Conservation (phyloP, 92 coral and sea anemone genomes). For the Umimayanthus kanabou region DNA sequence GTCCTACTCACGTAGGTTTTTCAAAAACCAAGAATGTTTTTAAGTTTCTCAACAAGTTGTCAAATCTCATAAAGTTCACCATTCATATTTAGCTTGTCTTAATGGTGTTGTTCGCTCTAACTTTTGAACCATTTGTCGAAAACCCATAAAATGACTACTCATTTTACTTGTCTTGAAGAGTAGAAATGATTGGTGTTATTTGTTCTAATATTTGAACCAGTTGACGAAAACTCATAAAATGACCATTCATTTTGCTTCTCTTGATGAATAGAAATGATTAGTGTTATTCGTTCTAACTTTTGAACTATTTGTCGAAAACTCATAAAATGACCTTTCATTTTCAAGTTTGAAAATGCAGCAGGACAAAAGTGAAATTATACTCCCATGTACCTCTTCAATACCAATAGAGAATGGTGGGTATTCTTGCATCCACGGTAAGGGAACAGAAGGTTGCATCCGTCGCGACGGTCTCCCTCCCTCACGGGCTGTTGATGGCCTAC, state of each 20-base stretch:
- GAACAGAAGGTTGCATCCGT: conserved; percentile 30
- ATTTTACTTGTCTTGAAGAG: not conserved
- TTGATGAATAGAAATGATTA: no score
- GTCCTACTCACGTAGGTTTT: not conserved
- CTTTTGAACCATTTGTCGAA: not conserved
- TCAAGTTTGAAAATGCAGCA: conserved; percentile 7
- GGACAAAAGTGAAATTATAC: not conserved
- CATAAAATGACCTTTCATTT: not conserved
- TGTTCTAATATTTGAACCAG: not conserved
- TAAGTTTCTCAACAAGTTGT: not conserved
- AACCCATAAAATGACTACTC: not conserved
- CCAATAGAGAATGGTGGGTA: conserved; percentile 73
- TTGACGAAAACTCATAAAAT: not conserved
- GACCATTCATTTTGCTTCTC: not conserved
- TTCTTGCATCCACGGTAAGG: conserved; percentile 55
- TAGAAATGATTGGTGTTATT: not conserved
- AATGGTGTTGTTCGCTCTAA: not conserved
- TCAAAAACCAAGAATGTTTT: not conserved
- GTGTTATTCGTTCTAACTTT: not conserved
- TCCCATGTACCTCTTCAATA: conserved; percentile 78
- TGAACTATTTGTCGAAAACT: not conserved
- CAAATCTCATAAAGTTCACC: not conserved
- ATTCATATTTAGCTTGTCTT: not conserved
- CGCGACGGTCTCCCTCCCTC: conserved; percentile 22
- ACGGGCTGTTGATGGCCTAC: conserved; percentile 59